Base-by-base conservation (phyloP, 2,888 invertebrate species). In the Aphodius sticticus region DNA sequence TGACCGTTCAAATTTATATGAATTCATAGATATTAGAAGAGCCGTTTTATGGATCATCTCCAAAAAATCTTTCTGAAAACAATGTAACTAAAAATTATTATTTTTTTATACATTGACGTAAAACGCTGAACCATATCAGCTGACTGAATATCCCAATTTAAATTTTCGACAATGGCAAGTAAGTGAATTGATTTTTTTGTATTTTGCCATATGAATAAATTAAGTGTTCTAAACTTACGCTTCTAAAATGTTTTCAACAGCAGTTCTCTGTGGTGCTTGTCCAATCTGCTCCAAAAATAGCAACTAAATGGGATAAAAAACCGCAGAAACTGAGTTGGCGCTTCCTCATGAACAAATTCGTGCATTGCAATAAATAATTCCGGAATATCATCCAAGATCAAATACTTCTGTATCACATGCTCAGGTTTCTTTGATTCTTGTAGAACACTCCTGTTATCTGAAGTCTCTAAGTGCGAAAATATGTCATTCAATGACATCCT, bases 281-380 rank as follows among this genome's bases (percentile, higher is more conserved):
- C 96, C 96, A 86, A 97, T 93, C 84, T 94, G 93, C 72, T 96
- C 92, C 82, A 98, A 92, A 84, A 98, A 94, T 5, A 98, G 90
- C 14, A n/a, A 96, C 92, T 77, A 98, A 90, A 89, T 98, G 98
- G 6, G 97, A 94, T 83, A 96, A 90, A n/a, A 85, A 97, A 97
- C 83, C 98, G 90, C 38, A 96, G 87, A 83, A 96, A 93, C 74
- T 93, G 93, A 0, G 92, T 86, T 0, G 90, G 87, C 85, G 88
- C 90, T 70, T 90, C 90, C 79, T 89, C 90, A 38, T 93, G 91
- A 70, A 95, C 87, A 94, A 95, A 95, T 12, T 90, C 89, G 76
- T 93, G 91, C 83, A 96, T 92, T 82, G 93, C 92, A 83, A 94
- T 92, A 89, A 97, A 92, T 77, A 98, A 90, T 75, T 93, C 91